Evolutionary conservation across 2,888 invertebrate genomes (phyloP), one percentile per base, ranked within the genome.

Genomic region (Temnothorax rugatulus): DNA sequence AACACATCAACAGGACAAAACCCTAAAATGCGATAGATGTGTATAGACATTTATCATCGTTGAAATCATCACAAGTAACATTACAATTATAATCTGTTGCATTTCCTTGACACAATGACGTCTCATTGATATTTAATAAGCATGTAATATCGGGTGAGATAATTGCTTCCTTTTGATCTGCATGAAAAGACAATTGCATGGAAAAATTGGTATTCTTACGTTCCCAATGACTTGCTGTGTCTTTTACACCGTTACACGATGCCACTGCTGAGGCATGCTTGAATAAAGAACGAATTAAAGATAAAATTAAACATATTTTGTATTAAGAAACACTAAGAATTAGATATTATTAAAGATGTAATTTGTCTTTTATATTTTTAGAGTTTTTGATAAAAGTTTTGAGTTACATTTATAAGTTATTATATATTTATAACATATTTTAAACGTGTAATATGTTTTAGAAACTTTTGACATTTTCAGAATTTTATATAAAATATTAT

Each of bases 1-100:
- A 87, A 61, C 97, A 97, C 96, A 97, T 96, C 34, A 97, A 94
- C 0, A 97, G 87, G 0, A 98, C 96, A 90, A 97, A 98, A 3
- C 96, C 95, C 97, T 97, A 98, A 94, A 98, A 98, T 0, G 96
- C 95, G 0, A 95, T 91, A 0, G 97, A 96, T 84, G 95, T 95
- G 89, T 97, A 97, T 29, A 97, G 94, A 82, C 92, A 93, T 41
- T 85, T 74, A 63, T 90, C 83, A 9, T 91, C 86, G 18, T 90
- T 82, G 0, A 89, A 87, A 77, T 84, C 59, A 41, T 91, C 83
- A 84, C 93, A 93, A 41, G 79, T 84, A 71, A 93, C 86, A 47
- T 88, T 68, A 71, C 92, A 94, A 29, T 50, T 81, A 34, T 59
- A 63, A 64, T 41, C 44, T 9, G 61, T 29, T 44, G n/a, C 38